Evolutionary conservation across 2,797 vertebrate genomes (phyloP).

Genomic region (Mormyrus proboscirostris): DNA sequence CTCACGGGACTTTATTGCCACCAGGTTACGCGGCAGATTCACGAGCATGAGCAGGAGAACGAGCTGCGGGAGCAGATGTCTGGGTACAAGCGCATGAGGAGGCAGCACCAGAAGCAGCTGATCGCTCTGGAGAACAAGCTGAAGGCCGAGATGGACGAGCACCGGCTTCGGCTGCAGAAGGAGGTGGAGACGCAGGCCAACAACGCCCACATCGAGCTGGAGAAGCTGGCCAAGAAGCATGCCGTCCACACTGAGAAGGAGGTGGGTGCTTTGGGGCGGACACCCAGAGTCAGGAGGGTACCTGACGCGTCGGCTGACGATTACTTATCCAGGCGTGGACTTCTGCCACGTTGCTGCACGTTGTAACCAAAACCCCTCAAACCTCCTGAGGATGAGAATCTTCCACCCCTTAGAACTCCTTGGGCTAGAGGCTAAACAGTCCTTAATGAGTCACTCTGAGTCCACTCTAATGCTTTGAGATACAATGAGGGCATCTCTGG

Average conservation of each 20-base stretch:
- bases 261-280: conserved; percentile 55
- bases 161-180: conserved; percentile 98
- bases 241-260: conserved; percentile 89
- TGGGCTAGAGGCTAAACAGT: background rate
- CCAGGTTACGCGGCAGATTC: conserved; percentile 98
- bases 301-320: background rate
- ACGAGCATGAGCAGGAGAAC: conserved; percentile 99
- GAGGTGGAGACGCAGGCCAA: conserved; percentile 99
- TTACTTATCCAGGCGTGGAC: background rate
- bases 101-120: conserved; percentile 99
- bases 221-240: conserved; percentile 98
- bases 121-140: conserved; percentile 99
- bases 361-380: background rate
- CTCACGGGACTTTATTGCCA: background rate
- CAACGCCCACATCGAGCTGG: conserved; percentile 98
- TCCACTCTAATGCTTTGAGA: background rate
- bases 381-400: background rate
- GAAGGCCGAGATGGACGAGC: conserved; percentile 99
- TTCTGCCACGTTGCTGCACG: background rate
- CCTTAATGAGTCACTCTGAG: background rate
- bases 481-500: background rate
- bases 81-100: conserved; percentile 98
- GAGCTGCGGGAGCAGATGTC: conserved; percentile 99
- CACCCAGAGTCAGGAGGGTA: background rate
- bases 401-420: background rate